Evolutionary conservation across 2,113 vertebrate species (phyloP), one percentile per base, ranked within the genome.

Genomic region (Hippocampus guttulatus): DNA sequence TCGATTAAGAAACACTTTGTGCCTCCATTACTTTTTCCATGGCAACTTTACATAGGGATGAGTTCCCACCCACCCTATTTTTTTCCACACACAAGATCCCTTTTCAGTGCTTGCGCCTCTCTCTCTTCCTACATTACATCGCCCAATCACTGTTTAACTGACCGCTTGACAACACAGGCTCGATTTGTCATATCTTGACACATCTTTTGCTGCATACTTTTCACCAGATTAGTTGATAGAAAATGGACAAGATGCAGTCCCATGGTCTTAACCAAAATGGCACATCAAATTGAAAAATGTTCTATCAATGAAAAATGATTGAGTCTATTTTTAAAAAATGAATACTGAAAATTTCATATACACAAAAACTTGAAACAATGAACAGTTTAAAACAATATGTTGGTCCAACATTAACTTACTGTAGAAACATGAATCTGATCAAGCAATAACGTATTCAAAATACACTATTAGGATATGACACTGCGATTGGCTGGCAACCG

Each of bases 1-100:
- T 86, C 60, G 54, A 80, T 81, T 78, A 74, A 82, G 73, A 85
- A 88, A 87, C 84, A 82, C 84, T 84, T 77, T 87, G 86, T 71
- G 87, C 69, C 75, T 82, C 76, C 77, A 87, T 86, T 80, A 69
- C 40, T 85, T 55, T 85, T 87, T 81, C 84, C 88, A 88, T 88
- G 89, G 88, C 86, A 91, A 90, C 90, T 83, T 84, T 87, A 81
- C 84, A 84, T 82, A 79, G 78, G 75, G 75, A 89, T 38, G 82
- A 88, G 79, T 81, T 75, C 64, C 40, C 70, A 76, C 69, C 75
- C 62, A 49, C 66, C 71, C 33, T 11, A 67, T 67, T 67, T 67
- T 67, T 27, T 58, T 51, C 41, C 52, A 38, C 66, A 62, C 57
- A 71, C 67, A 72, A 73, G 58, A 8, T 8, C 33, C 45, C 3